Evolutionary conservation across 2,888 invertebrate species (phyloP).

Genomic region (Coremacera marginata): DNA sequence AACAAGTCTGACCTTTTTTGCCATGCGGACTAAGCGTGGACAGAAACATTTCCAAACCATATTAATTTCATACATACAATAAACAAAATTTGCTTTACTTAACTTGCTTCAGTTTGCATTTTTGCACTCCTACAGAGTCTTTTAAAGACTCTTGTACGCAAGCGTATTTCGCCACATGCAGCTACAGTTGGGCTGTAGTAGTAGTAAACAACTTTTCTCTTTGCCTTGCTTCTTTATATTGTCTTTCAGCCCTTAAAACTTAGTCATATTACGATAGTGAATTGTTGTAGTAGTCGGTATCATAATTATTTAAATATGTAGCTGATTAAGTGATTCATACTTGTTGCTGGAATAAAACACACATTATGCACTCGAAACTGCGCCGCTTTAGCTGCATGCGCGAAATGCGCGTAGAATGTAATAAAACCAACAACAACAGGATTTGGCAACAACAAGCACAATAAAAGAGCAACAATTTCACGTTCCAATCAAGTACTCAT

Average conservation of each 20-base stretch:
- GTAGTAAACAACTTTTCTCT: too few species aligned
- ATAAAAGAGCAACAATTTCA: not conserved
- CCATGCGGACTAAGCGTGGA: too few species aligned
- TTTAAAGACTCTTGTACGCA: too few species aligned
- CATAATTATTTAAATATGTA: not conserved
- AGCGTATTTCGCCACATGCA: too few species aligned
- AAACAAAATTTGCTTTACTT: too few species aligned
- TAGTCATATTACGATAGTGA: constrained; percentile 53
- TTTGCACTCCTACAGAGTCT: too few species aligned
- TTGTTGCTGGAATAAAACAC: constrained; percentile 16
- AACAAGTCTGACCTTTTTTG: too few species aligned
- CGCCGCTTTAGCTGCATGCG: not conserved
- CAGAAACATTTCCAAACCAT: too few species aligned
- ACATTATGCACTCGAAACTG: constrained; percentile 11
- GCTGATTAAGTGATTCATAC: constrained; percentile 26
- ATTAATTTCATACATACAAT: too few species aligned
- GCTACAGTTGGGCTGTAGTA: too few species aligned
- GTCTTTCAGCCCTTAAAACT: constrained; percentile 1
- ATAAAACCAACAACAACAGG: not conserved
- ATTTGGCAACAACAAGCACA: not conserved
- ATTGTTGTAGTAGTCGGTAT: constrained; percentile 17
- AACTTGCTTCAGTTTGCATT: too few species aligned
- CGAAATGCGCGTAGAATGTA: not conserved
- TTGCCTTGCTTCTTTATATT: not conserved
- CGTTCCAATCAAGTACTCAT: not conserved